Percentiles rank a stretch among this genome's conserved stretches.
phyloP scores from a whole-genome alignment of 2,888 invertebrate genomes.

The Osedax frankpressi region DNA sequence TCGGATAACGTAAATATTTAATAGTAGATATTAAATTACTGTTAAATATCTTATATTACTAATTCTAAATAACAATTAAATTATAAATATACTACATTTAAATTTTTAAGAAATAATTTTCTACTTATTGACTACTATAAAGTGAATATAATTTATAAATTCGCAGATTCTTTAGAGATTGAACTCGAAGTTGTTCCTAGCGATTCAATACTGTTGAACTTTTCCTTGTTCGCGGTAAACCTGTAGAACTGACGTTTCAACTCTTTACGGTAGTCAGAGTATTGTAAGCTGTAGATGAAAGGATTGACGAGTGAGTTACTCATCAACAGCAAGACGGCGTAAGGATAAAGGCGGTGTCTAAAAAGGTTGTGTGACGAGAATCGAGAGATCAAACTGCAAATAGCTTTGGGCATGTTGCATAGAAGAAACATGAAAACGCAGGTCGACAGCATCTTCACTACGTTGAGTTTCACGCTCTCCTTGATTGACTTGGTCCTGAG shows the following conservation, averaged over 20 bases:
- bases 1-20: too few species aligned
- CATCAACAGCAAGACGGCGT: neutral
- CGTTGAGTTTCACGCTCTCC: neutral
- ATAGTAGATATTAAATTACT: too few species aligned
- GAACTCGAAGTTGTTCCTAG: too few species aligned
- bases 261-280: neutral
- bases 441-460: neutral
- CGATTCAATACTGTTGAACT: too few species aligned
- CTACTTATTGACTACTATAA: too few species aligned
- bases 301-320: neutral
- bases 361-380: neutral
- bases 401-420: neutral
- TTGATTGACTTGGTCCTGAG: neutral
- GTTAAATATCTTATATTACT: too few species aligned
- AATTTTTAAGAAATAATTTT: too few species aligned
- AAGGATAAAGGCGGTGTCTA: neutral
- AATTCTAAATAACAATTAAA: too few species aligned
- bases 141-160: too few species aligned
- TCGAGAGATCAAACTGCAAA: neutral
- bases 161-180: too few species aligned
- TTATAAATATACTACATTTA: too few species aligned
- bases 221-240: too few species aligned
- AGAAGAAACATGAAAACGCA: neutral
- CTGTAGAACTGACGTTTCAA: neutral
- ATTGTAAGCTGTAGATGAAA: neutral